phyloP scores from a whole-genome alignment of 2,797 vertebrate species.

The Linurgus olivaceus region DNA sequence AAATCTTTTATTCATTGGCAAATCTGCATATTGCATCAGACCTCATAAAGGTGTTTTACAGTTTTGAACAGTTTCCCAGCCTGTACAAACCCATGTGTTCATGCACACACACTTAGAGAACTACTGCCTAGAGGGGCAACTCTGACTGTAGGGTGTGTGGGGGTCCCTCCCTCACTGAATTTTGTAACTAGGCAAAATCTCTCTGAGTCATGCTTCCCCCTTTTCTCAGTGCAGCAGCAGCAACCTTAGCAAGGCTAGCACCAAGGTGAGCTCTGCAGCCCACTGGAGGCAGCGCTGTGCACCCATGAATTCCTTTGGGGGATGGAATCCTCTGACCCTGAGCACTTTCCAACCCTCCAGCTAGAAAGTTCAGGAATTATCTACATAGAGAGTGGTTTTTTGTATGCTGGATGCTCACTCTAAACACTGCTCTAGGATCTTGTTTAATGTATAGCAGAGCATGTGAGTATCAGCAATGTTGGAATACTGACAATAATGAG shows the following conservation, averaged over 20 bases:
- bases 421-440: not conserved
- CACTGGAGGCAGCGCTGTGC: not conserved
- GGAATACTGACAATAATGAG: not conserved
- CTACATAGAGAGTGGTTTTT: not conserved
- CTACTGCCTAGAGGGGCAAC: not conserved
- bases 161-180: not conserved
- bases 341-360: not conserved
- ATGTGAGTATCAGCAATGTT: not conserved
- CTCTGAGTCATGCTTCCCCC: not conserved
- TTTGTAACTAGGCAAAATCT: not conserved
- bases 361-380: not conserved
- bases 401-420: not conserved
- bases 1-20: conserved; percentile 14
- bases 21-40: not conserved
- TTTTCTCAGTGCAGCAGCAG: not conserved
- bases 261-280: not conserved
- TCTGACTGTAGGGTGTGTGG: not conserved
- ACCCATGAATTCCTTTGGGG: not conserved
- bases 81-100: not conserved
- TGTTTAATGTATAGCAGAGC: not conserved
- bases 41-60: not conserved
- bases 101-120: not conserved
- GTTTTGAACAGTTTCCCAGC: not conserved
- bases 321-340: not conserved
- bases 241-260: not conserved